Evolutionary conservation across 2,797 vertebrate species (phyloP).

Genomic region (Gorsachius magnificus): DNA sequence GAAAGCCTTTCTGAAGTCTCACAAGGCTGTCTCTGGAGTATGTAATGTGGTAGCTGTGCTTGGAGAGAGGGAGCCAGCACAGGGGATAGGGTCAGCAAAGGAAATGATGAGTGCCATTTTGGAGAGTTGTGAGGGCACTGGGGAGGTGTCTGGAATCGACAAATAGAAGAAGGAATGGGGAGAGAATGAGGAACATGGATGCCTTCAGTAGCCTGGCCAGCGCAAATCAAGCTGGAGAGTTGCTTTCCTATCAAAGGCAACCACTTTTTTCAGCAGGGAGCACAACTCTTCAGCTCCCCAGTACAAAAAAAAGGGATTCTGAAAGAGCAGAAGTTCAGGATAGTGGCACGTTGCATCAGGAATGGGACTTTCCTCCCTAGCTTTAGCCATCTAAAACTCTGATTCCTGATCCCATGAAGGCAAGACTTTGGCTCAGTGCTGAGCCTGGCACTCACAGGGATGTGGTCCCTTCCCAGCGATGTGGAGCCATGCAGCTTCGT

Average conservation of each 20-base stretch:
- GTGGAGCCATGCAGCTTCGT: neutral
- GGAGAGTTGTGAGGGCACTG: neutral
- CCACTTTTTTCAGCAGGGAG: neutral
- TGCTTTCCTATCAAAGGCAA: neutral
- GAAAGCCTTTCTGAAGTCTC: neutral
- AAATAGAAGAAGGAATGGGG: neutral
- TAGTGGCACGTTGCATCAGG: neutral
- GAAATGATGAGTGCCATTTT: neutral
- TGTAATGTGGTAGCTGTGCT: neutral
- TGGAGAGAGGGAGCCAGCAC: neutral
- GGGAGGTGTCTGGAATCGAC: neutral
- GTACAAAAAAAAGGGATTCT: neutral
- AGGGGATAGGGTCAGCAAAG: neutral
- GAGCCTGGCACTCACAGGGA: neutral
- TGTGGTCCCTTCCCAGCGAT: neutral
- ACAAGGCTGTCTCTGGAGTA: neutral
- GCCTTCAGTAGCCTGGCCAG: neutral
- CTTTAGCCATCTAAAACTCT: neutral
- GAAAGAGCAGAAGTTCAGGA: neutral
- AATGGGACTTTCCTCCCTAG: neutral
- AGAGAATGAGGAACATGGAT: neutral
- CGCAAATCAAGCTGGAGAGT: neutral
- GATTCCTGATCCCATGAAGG: neutral
- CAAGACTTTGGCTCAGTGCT: neutral
- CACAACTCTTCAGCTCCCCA: neutral